Base-by-base conservation (phyloP, 1,140 invertebrate species). In the Drosophila ficusphila region DNA sequence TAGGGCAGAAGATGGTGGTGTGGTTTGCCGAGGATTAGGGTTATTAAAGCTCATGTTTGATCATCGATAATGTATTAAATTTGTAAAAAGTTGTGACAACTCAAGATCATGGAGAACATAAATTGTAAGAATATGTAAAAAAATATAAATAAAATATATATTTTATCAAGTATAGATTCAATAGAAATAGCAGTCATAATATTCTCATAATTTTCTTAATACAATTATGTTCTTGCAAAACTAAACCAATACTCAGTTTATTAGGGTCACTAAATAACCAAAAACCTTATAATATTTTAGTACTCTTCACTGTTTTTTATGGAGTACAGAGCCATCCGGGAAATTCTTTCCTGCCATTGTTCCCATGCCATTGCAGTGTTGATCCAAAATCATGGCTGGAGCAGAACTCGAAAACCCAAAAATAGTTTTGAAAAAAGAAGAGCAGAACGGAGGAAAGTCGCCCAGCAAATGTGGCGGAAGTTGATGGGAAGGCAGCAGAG, bases 381-480 rank as follows among this genome's bases (percentile, higher is more conserved):
- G 39, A 46, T 71, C 67, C 67, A 61, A 42, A 60, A 72, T 21
- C 57, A 62, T 49, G 51, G 16, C 49, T 60, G 54, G 53, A 64
- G 54, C 27, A 53, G 27, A 53, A 72, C 49, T 76, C 53, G 53
- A 47, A 39, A 46, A 36, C 7, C 76, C 76, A 85, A 79, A 85
- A 85, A 85, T 85, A 85, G 81, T 85, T 85, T 79, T 36, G 29
- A 51, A 62, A 42, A 60, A 12, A 34, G 29, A 49, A 51, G 29
- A 19, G 23, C 29, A 53, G 14, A 51, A 34, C 27, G 23, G 38
- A 53, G 14, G 46, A 44, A 46, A 44, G 44, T 67, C 60, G 21
- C 64, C 47, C 61, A 65, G 18, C 44, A 79, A 79, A 79, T 79
- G 79, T 33, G 81, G 60, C 81, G 81, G 81, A 86, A 85, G 81